A percentile compares a stretch with the other conserved stretches of the same genome.
These are phyloP conservation scores for Oceanodroma tethys DNA, from an alignment of 2,113 vertebrate species.

Conservation along the genomic window DNA sequence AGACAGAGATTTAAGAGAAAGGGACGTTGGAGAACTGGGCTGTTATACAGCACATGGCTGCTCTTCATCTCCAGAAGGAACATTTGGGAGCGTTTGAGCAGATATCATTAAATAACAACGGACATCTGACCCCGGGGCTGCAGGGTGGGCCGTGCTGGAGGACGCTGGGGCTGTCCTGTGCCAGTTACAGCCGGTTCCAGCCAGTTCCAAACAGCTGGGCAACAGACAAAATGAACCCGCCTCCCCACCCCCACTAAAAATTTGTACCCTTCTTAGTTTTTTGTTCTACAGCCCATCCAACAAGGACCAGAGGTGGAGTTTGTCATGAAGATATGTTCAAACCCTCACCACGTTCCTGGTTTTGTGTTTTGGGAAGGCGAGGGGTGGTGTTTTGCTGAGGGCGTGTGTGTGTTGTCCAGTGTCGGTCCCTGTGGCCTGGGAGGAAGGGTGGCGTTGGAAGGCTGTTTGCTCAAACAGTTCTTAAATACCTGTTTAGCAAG, in stretches of 20 bases:
- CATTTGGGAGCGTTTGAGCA: not conserved
- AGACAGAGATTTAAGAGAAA: not conserved
- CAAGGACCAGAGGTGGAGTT: not conserved
- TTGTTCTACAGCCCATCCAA: not conserved
- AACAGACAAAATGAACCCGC: accelerated
- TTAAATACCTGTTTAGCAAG: not conserved
- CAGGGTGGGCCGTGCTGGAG: accelerated
- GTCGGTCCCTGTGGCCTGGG: accelerated
- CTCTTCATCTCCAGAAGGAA: not conserved
- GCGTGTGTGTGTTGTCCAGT: accelerated
- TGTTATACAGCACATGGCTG: not conserved
- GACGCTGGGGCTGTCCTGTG: not conserved
- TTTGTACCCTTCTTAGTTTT: not conserved
- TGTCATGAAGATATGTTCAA: not conserved
- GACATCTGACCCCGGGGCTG: accelerated
- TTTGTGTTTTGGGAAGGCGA: not conserved
- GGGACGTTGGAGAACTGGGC: not conserved
- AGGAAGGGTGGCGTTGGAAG: not conserved
- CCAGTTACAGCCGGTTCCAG: not conserved
- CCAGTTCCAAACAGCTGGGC: not conserved
- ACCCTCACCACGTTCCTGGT: accelerated
- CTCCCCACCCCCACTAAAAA: accelerated
- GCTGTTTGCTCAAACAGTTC: not conserved
- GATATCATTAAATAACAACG: not conserved
- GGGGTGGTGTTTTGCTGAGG: not conserved